These are phyloP conservation scores for Octodon degus DNA, from an alignment of 2,113 vertebrate genomes.

Conservation along the genomic window DNA sequence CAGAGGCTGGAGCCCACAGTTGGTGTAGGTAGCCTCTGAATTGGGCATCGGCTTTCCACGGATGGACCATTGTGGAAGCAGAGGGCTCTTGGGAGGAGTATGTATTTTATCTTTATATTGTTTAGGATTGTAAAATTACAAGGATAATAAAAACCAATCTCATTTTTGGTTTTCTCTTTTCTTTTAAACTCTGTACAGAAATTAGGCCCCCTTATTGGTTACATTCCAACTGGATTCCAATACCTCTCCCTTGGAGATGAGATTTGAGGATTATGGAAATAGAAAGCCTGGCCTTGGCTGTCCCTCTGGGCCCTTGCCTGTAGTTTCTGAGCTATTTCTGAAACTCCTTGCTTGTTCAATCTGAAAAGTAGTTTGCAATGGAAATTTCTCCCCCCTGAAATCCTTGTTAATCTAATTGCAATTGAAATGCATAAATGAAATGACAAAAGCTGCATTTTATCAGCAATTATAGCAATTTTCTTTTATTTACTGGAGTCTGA, in stretches of 20 bases:
- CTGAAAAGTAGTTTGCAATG: slow-evolving; percentile 81
- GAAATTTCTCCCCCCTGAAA: slow-evolving; percentile 79
- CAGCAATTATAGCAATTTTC: slow-evolving; percentile 84
- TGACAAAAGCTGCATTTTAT: slow-evolving; percentile 83
- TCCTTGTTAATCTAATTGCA: slow-evolving; percentile 82
- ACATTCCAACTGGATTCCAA: not conserved
- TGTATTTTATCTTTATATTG: not conserved
- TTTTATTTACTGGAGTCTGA: slow-evolving; percentile 83
- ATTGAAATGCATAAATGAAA: slow-evolving; percentile 83
- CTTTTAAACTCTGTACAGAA: slow-evolving; percentile 15
- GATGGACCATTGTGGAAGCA: not conserved
- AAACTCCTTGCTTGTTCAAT: slow-evolving; percentile 74
- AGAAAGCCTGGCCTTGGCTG: slow-evolving; percentile 55
- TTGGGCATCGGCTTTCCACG: not conserved
- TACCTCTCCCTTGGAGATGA: not conserved
- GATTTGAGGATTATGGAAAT: slow-evolving; percentile 33
- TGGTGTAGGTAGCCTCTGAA: not conserved
- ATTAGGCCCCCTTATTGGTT: not conserved
- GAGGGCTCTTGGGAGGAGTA: not conserved
- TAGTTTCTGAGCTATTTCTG: slow-evolving; percentile 80
- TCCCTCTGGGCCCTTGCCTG: slow-evolving; percentile 68
- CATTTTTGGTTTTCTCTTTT: not conserved
- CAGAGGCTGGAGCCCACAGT: not conserved
- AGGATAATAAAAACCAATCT: not conserved
- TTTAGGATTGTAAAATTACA: slow-evolving; percentile 29